Conservation (phyloP, 1,140 invertebrate genomes). For the Dinothrombium tinctorium region DNA sequence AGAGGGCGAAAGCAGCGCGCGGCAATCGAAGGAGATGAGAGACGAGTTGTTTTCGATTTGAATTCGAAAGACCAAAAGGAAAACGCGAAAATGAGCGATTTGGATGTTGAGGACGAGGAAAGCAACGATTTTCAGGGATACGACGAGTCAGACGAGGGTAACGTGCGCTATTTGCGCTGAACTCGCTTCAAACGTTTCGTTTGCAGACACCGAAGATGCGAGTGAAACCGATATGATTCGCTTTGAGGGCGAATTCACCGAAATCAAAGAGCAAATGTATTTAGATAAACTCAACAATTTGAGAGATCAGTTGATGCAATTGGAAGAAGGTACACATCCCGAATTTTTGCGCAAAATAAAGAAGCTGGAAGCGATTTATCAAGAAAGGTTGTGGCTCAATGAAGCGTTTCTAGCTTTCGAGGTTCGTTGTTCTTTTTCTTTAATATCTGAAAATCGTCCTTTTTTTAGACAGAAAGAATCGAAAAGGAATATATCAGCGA, state of each 20-base stretch:
- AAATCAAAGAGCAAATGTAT: constrained; percentile 84
- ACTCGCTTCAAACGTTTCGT: neutral
- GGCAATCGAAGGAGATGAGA: too few relatives aligned
- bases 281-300: constrained; percentile 69
- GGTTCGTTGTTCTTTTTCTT: constrained; percentile 5
- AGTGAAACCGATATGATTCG: constrained; percentile 58
- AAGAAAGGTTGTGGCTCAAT: constrained; percentile 52
- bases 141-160: neutral
- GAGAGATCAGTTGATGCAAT: constrained; percentile 65
- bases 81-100: neutral
- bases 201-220: constrained; percentile 41
- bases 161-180: neutral
- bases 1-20: too few relatives aligned
- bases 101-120: neutral
- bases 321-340: constrained; percentile 58
- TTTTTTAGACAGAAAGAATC: constrained; percentile 39
- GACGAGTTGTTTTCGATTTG: too few relatives aligned
- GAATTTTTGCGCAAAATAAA: constrained; percentile 59
- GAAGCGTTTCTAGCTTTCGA: constrained; percentile 57
- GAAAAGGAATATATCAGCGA: constrained; percentile 67
- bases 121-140: neutral
- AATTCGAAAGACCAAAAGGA: too few relatives aligned
- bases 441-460: neutral
- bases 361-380: constrained; percentile 52
- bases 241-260: constrained; percentile 41